A percentile compares a stretch with the other conserved stretches of the same genome.
Conservation (phyloP, 53 echinoderm and acorn worm species). For the Temnopleurus reevesii region DNA sequence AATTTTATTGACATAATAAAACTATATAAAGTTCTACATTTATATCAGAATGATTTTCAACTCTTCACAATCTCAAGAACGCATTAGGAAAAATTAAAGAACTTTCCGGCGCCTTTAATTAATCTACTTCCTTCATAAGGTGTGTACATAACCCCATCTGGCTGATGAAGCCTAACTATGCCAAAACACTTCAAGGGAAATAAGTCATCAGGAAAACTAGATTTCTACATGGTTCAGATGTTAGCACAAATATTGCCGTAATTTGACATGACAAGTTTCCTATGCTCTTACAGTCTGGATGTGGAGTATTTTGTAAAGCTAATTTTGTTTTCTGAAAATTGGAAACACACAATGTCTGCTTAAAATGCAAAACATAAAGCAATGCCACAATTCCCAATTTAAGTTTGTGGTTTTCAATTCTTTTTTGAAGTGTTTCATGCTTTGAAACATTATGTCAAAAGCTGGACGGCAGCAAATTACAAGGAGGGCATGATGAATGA, state of each 20-base stretch:
- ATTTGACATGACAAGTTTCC: constrained; percentile 3
- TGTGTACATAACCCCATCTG: neutral
- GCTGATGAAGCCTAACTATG: neutral
- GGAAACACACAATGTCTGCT: neutral
- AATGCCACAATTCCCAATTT: neutral
- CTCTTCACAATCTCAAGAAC: neutral
- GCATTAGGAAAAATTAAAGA: neutral
- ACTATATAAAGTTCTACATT: neutral
- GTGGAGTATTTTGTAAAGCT: neutral
- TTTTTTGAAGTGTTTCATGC: neutral
- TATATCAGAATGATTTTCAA: neutral
- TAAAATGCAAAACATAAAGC: neutral
- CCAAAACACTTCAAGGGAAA: neutral
- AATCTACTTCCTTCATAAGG: neutral
- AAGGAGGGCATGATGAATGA: no score
- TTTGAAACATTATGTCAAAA: neutral
- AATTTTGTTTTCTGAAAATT: neutral
- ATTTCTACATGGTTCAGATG: neutral
- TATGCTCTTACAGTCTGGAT: neutral
- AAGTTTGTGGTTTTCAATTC: neutral
- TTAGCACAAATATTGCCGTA: neutral
- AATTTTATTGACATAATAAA: neutral
- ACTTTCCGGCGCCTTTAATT: neutral
- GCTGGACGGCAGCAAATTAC: no score
- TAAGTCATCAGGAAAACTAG: constrained; percentile 28